Percentiles rank a stretch among this genome's conserved stretches.
Conservation (phyloP, 2,113 vertebrate genomes). For the Saccopteryx bilineata region DNA sequence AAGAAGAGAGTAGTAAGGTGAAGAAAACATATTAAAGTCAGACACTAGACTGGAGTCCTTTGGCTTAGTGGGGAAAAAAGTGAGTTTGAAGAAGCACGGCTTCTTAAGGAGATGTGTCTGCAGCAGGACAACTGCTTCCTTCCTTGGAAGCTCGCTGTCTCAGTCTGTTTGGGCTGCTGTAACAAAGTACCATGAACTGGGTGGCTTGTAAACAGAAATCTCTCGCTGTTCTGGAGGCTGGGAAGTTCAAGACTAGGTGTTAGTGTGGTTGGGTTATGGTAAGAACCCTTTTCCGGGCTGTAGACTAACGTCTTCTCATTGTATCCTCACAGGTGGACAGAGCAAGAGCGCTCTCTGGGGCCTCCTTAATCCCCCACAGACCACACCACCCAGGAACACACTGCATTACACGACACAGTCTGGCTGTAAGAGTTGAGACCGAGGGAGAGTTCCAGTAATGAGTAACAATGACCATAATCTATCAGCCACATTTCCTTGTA, state of each 20-base stretch:
- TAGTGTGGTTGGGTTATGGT: not conserved
- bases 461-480: conserved; percentile 5
- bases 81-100: not conserved
- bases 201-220: not conserved
- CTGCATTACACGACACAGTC: not conserved
- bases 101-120: not conserved
- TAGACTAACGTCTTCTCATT: not conserved
- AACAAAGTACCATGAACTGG: not conserved
- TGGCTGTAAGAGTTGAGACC: not conserved
- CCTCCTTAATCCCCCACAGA: not conserved
- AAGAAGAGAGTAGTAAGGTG: not conserved
- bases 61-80: not conserved
- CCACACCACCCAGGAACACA: not conserved
- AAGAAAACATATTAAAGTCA: not conserved
- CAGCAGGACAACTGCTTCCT: not conserved
- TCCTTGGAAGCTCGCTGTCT: not conserved
- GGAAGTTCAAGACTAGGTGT: not conserved
- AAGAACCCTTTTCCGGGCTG: not conserved
- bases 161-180: not conserved
- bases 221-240: not conserved
- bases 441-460: not conserved
- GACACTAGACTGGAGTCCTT: not conserved
- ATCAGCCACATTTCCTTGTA: not conserved
- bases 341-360: not conserved
- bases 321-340: not conserved